Evolutionary conservation across 2,888 invertebrate genomes (phyloP), one percentile per base, ranked within the genome.

Genomic region (Luperina testacea): DNA sequence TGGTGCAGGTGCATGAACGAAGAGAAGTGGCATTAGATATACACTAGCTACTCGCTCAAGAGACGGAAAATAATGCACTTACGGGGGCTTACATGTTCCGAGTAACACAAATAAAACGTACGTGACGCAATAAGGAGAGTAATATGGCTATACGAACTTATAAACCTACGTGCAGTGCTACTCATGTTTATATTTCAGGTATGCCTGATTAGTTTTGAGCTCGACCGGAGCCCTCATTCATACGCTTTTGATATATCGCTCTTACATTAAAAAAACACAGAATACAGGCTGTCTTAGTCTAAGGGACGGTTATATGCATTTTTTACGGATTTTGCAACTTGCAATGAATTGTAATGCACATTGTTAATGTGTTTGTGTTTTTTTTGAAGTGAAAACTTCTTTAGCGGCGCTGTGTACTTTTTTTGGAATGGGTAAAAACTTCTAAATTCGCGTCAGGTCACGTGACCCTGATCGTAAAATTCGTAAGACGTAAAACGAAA

Each of bases 21-120:
- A 70, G 65, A 27, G 76, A 85, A 85, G 78, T 83, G 81, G 76
- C 72, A 75, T 81, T 83, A 78, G 81, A 73, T 77, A 81, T 73
- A 86, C 73, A 79, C 51, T 75, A 78, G 51, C 75, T 51, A 42
- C 67, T 77, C 63, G 80, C 71, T 73, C 80, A 45, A 27, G 69
- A 65, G 65, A 78, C 77, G 57, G 61, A 78, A 82, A 83, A 83
- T 81, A 86, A 86, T 86, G 79, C 77, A 82, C 77, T 81, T 76
- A 84, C 59, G 67, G 0, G 59, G 65, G 59, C 77, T 81, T 84
- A 84, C 71, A 69, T 77, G 59, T 76, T 72, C 71, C 59, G 38
- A 78, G 61, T n/a, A 61, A 59, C 53, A 81, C 32, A 63, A 81
- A 78, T 81, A 81, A 84, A 84, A 84, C 63, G 78, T 78, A 84